Base-by-base conservation (phyloP, 2,888 invertebrate species). In the Cyaniris semiargus region DNA sequence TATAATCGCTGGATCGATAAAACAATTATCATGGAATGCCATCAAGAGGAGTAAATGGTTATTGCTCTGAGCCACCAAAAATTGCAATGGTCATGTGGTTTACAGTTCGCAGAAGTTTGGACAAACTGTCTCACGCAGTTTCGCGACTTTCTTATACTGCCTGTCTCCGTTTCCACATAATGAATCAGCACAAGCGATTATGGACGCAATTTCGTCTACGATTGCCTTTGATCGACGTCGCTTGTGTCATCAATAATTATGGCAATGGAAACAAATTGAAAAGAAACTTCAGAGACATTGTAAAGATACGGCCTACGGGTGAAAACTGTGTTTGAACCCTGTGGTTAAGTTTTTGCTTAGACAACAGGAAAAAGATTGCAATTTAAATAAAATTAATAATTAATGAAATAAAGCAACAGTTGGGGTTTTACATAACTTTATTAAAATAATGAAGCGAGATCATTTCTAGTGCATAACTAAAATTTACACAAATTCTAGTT, bases 1-100 rank as follows among this genome's bases (percentile, higher is more conserved):
- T 66, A 27, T 66, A 66, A 66, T 66, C 66, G 66, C 27, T 66
- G 66, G 27, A 31, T 66, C 66, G 1, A 15, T 66, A 66, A 60
- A 66, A 66, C 66, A 66, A 66, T 66, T 66, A 66, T 66, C 6
- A 13, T 27, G 27, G 66, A 66, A 66, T 66, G 15, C 66, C 10
- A 66, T 31, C 23, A 66, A 21, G 60, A 60, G 10, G 10, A 13
- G 60, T 60, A n/a, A 21, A 58, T 58, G 2, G 8, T 8, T 58
- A 58, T 58, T 58, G 53, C 53, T 18, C 18, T 18, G 5, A 53
- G 53, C 5, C 53, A 15, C 15, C 18, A 53, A 18, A 44, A 44
- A 13, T 38, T 38, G 38, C 38, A 38, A 10, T 10, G 38, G 10
- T 38, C 38, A 8, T 38, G 8, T 31, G 27, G 27, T 27, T 27